These are phyloP conservation scores for cat (Felis catus) DNA, from an alignment of 2,113 vertebrate genomes.

Conservation along the genomic window DNA sequence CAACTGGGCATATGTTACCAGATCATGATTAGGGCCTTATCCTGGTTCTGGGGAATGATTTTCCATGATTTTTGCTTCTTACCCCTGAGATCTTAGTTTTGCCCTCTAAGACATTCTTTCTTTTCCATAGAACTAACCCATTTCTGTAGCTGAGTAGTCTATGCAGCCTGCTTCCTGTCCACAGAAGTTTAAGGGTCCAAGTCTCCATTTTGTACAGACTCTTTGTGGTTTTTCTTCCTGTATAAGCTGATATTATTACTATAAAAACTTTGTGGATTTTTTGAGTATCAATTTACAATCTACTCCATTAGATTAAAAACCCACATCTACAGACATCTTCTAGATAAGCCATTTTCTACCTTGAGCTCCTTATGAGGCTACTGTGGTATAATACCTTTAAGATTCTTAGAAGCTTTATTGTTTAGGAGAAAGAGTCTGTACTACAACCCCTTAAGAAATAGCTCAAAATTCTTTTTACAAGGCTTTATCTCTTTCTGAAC, in stretches of 20 bases:
- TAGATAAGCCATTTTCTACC: not conserved
- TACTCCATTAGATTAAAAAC: not conserved
- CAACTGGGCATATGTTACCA: not conserved
- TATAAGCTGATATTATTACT: not conserved
- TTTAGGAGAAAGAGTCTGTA: not conserved
- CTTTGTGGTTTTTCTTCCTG: not conserved
- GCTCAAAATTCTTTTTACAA: not conserved
- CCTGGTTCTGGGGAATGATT: not conserved
- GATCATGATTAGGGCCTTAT: not conserved
- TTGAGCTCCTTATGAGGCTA: not conserved
- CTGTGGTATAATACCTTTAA: not conserved
- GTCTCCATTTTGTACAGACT: not conserved
- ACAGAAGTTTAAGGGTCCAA: not conserved
- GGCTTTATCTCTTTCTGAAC: not conserved
- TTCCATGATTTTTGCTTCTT: not conserved
- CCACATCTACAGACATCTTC: not conserved
- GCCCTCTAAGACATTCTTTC: not conserved
- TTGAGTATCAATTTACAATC: not conserved
- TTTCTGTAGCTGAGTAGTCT: not conserved
- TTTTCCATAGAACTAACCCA: not conserved
- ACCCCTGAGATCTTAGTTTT: not conserved
- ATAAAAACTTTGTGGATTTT: not conserved
- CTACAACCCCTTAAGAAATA: not conserved
- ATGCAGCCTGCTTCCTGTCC: not conserved
- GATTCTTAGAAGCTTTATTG: not conserved